Conservation (phyloP, 2,113 vertebrate genomes). For the Dinomys branickii region DNA sequence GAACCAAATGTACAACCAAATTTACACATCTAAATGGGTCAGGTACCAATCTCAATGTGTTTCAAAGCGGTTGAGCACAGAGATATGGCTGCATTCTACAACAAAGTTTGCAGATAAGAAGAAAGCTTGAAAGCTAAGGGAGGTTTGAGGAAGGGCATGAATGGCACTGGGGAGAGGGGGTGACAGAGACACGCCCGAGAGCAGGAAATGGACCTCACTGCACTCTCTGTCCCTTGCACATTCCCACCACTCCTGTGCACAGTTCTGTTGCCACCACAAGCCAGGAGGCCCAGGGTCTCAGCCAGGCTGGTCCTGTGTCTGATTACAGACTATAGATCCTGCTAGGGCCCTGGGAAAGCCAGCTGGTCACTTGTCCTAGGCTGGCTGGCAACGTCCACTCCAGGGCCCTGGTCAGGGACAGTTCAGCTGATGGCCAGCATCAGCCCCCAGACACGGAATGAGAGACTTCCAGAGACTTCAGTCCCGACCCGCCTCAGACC, state of each 20-base stretch:
- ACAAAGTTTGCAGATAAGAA: background rate
- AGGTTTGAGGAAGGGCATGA: background rate
- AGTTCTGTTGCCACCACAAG: background rate
- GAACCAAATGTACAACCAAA: background rate
- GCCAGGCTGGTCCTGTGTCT: background rate
- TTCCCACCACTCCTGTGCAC: background rate
- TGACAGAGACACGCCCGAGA: background rate
- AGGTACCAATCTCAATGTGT: background rate
- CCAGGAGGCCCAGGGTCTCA: background rate
- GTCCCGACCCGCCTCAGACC: background rate
- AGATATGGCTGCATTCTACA: background rate
- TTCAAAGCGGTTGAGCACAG: background rate
- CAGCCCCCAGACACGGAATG: background rate
- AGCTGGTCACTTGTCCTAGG: background rate
- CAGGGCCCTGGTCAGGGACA: background rate
- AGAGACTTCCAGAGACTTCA: too few species aligned
- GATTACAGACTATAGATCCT: fast-evolving
- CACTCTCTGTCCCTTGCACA: fast-evolving
- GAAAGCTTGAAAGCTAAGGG: background rate
- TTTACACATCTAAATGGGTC: background rate
- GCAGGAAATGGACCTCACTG: background rate
- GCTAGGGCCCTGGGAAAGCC: background rate
- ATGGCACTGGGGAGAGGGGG: background rate
- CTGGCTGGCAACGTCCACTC: background rate
- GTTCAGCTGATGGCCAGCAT: background rate